Conservation (phyloP, 2,888 invertebrate genomes). For the Beris morrisii region DNA sequence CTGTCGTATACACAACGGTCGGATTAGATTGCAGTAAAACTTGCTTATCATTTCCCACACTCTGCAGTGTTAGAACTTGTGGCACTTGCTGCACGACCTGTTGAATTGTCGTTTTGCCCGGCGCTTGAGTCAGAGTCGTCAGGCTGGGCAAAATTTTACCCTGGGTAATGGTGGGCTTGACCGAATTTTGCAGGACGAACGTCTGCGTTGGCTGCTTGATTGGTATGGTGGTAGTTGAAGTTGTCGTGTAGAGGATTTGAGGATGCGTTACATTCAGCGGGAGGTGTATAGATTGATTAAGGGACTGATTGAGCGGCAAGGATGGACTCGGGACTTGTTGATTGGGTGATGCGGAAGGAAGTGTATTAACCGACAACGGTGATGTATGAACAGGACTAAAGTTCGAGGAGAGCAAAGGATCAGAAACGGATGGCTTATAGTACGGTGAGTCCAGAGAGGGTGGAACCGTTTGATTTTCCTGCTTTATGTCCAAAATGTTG, state of each 20-base stretch:
- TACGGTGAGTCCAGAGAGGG: constrained; percentile 42
- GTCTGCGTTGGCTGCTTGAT: constrained; percentile 39
- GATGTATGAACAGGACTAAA: constrained; percentile 1
- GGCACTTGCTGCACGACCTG: constrained; percentile 48
- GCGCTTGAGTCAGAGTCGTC: constrained; percentile 31
- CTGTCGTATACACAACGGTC: constrained; percentile 60
- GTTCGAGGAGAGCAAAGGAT: constrained; percentile 46
- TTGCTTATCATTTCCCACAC: constrained; percentile 52
- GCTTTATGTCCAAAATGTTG: constrained; percentile 41
- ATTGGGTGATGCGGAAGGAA: constrained; percentile 6
- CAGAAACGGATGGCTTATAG: constrained; percentile 44
- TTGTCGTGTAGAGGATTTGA: constrained; percentile 16
- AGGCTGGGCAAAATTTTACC: constrained; percentile 7
- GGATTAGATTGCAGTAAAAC: constrained; percentile 68
- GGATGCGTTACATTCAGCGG: not conserved
- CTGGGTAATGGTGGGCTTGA: constrained; percentile 37
- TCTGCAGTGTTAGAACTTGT: constrained; percentile 48
- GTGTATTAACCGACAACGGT: not conserved
- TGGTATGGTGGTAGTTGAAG: constrained; percentile 23
- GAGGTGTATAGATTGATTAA: not conserved
- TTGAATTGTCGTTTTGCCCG: constrained; percentile 37
- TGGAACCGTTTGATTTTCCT: constrained; percentile 24
- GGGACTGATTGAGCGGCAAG: not conserved
- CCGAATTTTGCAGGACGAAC: constrained; percentile 46
- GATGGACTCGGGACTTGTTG: constrained; percentile 18